Evolutionary conservation across 2,113 vertebrate species (phyloP).

Genomic region (Nothoprocta pentlandii): DNA sequence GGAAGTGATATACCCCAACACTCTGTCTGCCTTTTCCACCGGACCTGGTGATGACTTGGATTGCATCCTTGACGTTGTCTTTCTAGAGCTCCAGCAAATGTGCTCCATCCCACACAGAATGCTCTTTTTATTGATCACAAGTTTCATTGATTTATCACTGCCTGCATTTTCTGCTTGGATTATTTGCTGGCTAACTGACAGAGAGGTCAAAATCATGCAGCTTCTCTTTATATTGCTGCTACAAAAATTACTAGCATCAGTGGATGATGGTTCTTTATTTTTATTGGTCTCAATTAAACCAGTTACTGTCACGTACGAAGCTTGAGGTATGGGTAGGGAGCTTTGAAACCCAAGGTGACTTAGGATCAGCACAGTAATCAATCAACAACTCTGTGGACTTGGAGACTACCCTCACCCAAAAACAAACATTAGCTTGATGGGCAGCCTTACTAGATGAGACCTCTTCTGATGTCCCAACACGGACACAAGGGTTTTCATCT

Average conservation of each 20-base stretch:
- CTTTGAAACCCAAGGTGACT: neutral
- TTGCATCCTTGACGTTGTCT: neutral
- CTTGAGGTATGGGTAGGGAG: neutral
- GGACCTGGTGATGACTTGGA: neutral
- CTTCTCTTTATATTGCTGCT: neutral
- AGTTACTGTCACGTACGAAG: neutral
- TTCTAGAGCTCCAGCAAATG: neutral
- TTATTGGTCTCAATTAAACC: neutral
- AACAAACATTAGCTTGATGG: neutral
- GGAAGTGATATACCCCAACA: neutral
- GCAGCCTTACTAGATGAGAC: neutral
- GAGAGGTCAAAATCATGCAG: neutral
- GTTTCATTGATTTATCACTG: slow-evolving; percentile 43
- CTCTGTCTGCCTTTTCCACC: neutral
- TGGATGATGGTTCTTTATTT: slow-evolving; percentile 18
- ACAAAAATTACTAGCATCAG: neutral
- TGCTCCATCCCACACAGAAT: neutral
- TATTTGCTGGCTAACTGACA: slow-evolving; percentile 10
- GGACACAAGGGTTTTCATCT: neutral
- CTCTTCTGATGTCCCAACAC: neutral
- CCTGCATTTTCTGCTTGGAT: neutral
- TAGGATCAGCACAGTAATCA: neutral
- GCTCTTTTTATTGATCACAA: slow-evolving; percentile 2
- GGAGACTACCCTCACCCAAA: neutral
- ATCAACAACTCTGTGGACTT: neutral